These are phyloP conservation scores for Malacoctenus gilli DNA, from an alignment of 2,797 vertebrate genomes.

Conservation along the genomic window DNA sequence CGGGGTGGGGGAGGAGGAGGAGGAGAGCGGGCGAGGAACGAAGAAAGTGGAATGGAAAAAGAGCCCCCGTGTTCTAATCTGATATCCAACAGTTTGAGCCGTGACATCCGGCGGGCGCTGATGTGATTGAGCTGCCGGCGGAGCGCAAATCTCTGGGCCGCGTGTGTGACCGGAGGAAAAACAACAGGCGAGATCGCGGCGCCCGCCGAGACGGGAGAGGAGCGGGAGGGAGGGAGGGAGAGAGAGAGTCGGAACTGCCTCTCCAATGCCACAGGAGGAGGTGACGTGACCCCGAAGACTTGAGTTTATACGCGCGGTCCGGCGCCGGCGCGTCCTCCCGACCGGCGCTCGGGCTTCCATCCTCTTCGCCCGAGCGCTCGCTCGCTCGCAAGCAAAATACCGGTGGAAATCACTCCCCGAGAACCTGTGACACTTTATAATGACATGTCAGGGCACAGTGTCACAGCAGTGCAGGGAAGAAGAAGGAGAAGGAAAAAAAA, in stretches of 20 bases:
- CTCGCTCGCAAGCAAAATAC: no score
- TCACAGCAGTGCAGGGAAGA: constrained; percentile 43
- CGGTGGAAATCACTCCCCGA: constrained; percentile 57
- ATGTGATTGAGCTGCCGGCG: constrained; percentile 67
- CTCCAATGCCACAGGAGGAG: constrained; percentile 45
- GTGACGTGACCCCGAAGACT: constrained; percentile 34
- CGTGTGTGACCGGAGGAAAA: constrained; percentile 64
- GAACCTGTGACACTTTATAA: constrained; percentile 74
- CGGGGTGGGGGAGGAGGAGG: constrained; percentile 31
- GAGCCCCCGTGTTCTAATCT: constrained; percentile 52
- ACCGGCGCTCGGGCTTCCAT: constrained; percentile 25
- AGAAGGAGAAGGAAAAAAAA: constrained; percentile 3
- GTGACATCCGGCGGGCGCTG: constrained; percentile 64
- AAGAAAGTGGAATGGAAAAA: constrained; percentile 33
- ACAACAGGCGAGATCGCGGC: constrained; percentile 27
- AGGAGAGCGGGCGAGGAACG: constrained; percentile 34
- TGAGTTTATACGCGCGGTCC: constrained; percentile 57
- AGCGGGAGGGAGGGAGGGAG: constrained; percentile 5
- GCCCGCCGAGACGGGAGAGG: constrained; percentile 14
- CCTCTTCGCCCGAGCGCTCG: constrained; percentile 29
- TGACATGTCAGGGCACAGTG: constrained; percentile 65
- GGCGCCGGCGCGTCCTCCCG: constrained; percentile 49
- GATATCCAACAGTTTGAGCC: constrained; percentile 61
- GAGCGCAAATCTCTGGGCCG: constrained; percentile 56
- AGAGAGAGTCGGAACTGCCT: no score